Conservation (phyloP, 2,888 invertebrate genomes). For the Aelia acuminata region DNA sequence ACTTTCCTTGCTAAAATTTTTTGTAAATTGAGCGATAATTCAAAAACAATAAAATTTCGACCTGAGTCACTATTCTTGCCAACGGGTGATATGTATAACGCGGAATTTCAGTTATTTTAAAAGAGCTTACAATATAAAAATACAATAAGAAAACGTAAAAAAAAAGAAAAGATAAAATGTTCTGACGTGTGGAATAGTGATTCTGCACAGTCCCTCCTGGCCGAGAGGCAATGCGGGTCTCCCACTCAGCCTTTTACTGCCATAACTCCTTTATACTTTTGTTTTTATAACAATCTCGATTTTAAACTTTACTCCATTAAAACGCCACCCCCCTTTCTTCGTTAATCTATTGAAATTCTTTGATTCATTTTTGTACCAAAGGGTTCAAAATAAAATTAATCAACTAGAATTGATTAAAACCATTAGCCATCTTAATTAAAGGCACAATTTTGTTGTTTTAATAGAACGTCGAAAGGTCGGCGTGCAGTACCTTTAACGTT, state of each 20-base stretch:
- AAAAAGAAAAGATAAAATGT: not conserved
- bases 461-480: too few species aligned
- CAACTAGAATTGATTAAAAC: not conserved
- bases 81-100: too few species aligned
- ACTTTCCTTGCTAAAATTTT: too few species aligned
- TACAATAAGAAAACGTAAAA: not conserved
- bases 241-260: not conserved
- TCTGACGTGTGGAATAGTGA: not conserved
- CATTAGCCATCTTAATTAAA: not conserved
- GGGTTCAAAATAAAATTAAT: not conserved
- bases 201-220: slow-evolving; percentile 24
- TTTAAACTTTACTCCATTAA: not conserved
- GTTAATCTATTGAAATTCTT: not conserved
- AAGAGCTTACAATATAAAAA: not conserved
- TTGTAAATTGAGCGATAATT: too few species aligned
- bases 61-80: too few species aligned
- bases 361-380: not conserved
- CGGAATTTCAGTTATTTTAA: too few species aligned
- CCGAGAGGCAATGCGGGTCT: not conserved
- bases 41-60: too few species aligned
- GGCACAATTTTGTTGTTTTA: not conserved
- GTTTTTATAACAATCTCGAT: not conserved
- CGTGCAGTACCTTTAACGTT: too few species aligned
- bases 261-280: not conserved
- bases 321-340: too few species aligned